Evolutionary conservation across 2,797 vertebrate species (phyloP), one percentile per base, ranked within the genome.

Genomic region (Pseudochirops corinnae): DNA sequence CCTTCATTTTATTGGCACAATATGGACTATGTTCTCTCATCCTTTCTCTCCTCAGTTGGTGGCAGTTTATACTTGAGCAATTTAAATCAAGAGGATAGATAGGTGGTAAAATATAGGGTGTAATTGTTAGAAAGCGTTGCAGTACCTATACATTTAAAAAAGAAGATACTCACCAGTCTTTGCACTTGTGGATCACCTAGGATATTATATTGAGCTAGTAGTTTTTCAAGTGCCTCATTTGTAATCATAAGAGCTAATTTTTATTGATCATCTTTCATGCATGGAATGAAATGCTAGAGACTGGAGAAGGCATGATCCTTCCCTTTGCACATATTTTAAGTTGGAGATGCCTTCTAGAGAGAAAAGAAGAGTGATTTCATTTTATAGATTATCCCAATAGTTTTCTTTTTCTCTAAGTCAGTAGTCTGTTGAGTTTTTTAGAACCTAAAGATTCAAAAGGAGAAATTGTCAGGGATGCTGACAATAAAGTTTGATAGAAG

Each of bases 141-240:
- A 90, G 55, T 94, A 1, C 39, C 3, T 87, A 12, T 50, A 26
- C 39, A 26, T 87, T 21, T 92, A 93, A 95, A 60, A 21, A 94
- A 26, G 12, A 95, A 55, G 7, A 90, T 87, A 26, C 39, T 46
- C 24, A 24, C 26, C 10, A 50, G 56, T 93, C 57, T 26, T 82
- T 93, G 92, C 50, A 91, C 16, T 39, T 53, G 28, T 91, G 56
- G 55, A 39, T 96, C 53, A n/a, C 95, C 55, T 50, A 39, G 2
- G 21, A 46, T 2, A 21, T 74, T 87, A 82, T 95, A 90, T 93
- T 93, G n/a, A 91, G 52, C 93, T 58, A 52, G 92, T 93, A 94
- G 91, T 52, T 95, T 52, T 95, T 92, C 94, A 96, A 96, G 97
- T 97, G 97, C 97, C 97, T 98, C 97, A 91, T 91, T 46, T 91